These are phyloP conservation scores for Mesorhabditis spiculigera DNA, from an alignment of 2,888 invertebrate species.

Conservation along the genomic window DNA sequence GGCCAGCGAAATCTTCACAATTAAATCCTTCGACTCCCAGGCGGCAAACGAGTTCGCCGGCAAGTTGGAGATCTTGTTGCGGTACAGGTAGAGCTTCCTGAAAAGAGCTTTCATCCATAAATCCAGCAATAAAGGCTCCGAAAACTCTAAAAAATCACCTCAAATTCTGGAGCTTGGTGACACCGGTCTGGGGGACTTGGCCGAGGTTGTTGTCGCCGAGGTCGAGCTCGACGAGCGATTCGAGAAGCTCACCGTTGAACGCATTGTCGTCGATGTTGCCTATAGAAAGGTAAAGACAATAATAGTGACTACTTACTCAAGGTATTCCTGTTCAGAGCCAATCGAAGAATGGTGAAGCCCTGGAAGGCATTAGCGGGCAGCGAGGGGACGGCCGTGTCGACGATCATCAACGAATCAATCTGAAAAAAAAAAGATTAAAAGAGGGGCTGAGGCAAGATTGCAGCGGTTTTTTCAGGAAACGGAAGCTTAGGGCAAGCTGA, in stretches of 20 bases:
- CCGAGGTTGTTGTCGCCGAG: conserved; percentile 55
- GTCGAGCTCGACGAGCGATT: conserved; percentile 57
- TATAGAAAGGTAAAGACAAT: not conserved
- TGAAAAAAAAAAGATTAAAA: conserved; percentile 22
- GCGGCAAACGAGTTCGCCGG: conserved; percentile 40
- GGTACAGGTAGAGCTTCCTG: conserved; percentile 55
- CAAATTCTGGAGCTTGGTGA: conserved; percentile 48
- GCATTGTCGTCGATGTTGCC: conserved; percentile 46
- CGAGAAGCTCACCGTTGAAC: conserved; percentile 52
- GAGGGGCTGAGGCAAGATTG: no score
- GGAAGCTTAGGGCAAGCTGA: no score
- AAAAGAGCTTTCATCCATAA: not conserved
- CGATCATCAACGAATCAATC: conserved; percentile 56
- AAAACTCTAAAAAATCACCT: not conserved
- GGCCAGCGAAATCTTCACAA: conserved; percentile 54
- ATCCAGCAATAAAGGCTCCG: not conserved
- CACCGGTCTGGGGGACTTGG: conserved; percentile 46
- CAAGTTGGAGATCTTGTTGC: conserved; percentile 49
- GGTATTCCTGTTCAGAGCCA: conserved; percentile 56
- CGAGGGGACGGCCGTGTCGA: conserved; percentile 53
- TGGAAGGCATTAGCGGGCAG: conserved; percentile 55
- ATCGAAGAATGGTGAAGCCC: conserved; percentile 47
- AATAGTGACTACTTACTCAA: conserved; percentile 20
- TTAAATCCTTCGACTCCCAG: conserved; percentile 44
- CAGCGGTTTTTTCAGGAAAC: no score